phyloP scores from a whole-genome alignment of 2,888 invertebrate species.

The Autographa gamma region DNA sequence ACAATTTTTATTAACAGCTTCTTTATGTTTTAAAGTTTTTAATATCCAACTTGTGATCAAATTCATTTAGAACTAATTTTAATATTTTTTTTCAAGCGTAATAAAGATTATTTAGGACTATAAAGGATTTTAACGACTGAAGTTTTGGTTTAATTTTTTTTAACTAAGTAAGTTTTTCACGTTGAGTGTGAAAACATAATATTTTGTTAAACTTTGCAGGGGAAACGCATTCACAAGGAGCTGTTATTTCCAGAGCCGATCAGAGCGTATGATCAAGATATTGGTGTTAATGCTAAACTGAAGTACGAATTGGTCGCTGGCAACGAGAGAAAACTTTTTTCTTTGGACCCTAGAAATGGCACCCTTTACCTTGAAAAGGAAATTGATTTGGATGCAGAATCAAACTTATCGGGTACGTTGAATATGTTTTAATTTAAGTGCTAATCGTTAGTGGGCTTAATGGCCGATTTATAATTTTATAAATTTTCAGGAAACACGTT shows the following conservation, averaged over 20 bases:
- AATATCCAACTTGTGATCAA: not conserved
- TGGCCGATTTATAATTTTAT: not conserved
- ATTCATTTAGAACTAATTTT: too few relatives aligned
- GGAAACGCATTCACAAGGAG: conserved; percentile 91
- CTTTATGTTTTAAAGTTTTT: too few relatives aligned
- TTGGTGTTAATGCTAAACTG: conserved; percentile 92
- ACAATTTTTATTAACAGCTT: not conserved
- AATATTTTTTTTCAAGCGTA: too few relatives aligned
- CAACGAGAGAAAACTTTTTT: conserved; percentile 93
- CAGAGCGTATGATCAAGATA: conserved; percentile 94
- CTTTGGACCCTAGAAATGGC: conserved; percentile 92
- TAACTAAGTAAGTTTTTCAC: too few relatives aligned
- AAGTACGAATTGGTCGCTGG: conserved; percentile 94
- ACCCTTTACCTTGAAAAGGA: conserved; percentile 93
- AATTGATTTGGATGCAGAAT: conserved; percentile 94
- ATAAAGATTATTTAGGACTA: too few relatives aligned
- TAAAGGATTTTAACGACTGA: too few relatives aligned
- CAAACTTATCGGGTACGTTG: conserved; percentile 89
- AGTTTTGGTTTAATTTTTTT: too few relatives aligned
- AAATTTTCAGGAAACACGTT: conserved; percentile 90
- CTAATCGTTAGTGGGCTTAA: too few relatives aligned
- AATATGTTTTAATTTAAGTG: not conserved
- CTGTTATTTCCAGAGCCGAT: conserved; percentile 92
- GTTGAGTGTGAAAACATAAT: not conserved
- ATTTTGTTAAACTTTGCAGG: conserved; percentile 83